Evolutionary conservation across 1,140 invertebrate genomes (phyloP).

Genomic region (Microplitis demolitor): DNA sequence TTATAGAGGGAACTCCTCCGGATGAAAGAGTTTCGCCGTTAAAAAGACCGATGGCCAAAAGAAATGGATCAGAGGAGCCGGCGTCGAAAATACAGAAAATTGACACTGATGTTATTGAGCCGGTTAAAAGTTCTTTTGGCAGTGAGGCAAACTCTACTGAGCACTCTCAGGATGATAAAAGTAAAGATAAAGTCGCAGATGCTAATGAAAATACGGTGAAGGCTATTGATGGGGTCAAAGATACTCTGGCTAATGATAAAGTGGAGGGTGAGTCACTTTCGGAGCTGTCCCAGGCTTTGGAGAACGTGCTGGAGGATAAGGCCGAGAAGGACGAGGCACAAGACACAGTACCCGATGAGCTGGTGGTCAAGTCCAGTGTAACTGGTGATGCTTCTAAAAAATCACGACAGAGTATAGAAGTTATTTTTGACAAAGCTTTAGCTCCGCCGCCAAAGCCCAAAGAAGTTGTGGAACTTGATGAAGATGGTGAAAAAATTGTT

Average conservation of each 20-base stretch:
- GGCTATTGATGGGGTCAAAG: too few relatives aligned
- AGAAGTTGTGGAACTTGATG: conserved; percentile 49
- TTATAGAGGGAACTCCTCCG: background rate
- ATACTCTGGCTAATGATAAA: background rate
- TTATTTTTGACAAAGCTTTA: conserved; percentile 43
- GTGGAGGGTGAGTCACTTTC: background rate
- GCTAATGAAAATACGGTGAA: background rate
- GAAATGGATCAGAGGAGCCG: background rate
- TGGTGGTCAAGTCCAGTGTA: background rate
- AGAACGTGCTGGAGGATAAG: background rate
- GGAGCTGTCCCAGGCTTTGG: background rate
- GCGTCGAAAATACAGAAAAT: background rate
- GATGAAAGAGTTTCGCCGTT: background rate
- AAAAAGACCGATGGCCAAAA: background rate
- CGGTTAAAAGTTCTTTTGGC: background rate
- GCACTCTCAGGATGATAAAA: background rate
- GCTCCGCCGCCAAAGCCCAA: conserved; percentile 33
- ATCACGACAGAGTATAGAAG: conserved; percentile 45
- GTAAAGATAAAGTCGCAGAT: background rate
- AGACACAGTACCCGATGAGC: background rate
- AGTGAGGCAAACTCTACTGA: background rate
- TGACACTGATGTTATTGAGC: background rate
- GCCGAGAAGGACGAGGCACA: background rate
- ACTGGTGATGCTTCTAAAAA: background rate
- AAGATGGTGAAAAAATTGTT: conserved; percentile 45